Percentiles rank a stretch among this genome's conserved stretches.
These are phyloP conservation scores for Rhizomys pruinosus DNA, from an alignment of 2,113 vertebrate genomes.

Conservation along the genomic window DNA sequence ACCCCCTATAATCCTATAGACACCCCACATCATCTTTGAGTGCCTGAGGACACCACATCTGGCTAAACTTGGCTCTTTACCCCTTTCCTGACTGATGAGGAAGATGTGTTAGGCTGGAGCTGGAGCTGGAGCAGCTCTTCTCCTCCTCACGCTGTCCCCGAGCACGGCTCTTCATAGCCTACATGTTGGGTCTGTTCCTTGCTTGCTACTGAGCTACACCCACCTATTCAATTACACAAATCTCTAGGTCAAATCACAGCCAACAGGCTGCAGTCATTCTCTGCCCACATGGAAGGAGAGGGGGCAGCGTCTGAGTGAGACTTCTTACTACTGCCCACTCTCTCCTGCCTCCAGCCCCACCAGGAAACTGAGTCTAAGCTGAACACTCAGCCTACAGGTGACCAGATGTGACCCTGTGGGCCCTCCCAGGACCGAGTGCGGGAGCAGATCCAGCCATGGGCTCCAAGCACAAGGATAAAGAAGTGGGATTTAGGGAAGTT, in stretches of 20 bases:
- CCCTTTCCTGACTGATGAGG: not conserved
- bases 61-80: not conserved
- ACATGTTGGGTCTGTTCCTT: not conserved
- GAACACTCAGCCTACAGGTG: not conserved
- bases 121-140: not conserved
- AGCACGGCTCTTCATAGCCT: not conserved
- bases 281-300: not conserved
- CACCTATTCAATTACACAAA: not conserved
- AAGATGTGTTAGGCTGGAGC: not conserved
- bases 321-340: not conserved
- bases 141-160: not conserved
- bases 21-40: too few species aligned
- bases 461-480: not conserved
- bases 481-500: not conserved
- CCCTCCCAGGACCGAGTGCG: fast-evolving
- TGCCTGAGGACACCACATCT: not conserved
- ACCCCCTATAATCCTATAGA: not conserved
- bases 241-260: not conserved
- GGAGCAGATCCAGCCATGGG: not conserved
- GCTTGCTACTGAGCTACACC: not conserved
- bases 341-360: fast-evolving
- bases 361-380: not conserved
- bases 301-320: not conserved
- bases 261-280: not conserved
- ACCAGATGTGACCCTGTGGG: not conserved